A percentile compares a stretch with the other conserved stretches of the same genome.
phyloP scores from a whole-genome alignment of 1,140 invertebrate genomes.

The Bombus pascuorum region DNA sequence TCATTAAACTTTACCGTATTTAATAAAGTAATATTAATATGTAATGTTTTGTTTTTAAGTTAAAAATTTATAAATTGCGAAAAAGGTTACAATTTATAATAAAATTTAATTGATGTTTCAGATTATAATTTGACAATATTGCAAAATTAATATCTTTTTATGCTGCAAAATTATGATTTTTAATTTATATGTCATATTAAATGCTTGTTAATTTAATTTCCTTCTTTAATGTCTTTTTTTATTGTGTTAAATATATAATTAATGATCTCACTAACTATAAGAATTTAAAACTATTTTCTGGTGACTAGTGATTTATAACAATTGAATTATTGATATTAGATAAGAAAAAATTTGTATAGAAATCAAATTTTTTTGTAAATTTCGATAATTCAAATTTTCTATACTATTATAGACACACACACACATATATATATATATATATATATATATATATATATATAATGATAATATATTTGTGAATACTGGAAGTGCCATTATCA shows the following conservation, averaged over 20 bases:
- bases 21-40: not conserved
- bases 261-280: not conserved
- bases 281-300: not conserved
- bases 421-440: no score
- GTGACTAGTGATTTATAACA: not conserved
- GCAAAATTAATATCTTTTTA: not conserved
- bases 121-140: not conserved
- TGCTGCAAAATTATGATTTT: not conserved
- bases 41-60: not conserved
- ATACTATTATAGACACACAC: no score
- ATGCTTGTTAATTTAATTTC: not conserved
- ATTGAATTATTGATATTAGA: not conserved
- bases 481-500: not conserved
- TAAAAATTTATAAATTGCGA: not conserved
- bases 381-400: not conserved
- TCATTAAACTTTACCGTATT: not conserved
- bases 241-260: not conserved
- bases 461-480: no score
- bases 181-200: not conserved
- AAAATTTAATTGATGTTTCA: slow-evolving; percentile 3
- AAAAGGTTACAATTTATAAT: slow-evolving; percentile 3
- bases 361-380: not conserved
- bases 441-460: no score
- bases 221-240: not conserved
- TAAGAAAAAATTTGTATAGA: not conserved